Percentiles rank a stretch among this genome's conserved stretches.
Conservation (phyloP, 2,888 invertebrate species). For the Cremastinae sp. region DNA sequence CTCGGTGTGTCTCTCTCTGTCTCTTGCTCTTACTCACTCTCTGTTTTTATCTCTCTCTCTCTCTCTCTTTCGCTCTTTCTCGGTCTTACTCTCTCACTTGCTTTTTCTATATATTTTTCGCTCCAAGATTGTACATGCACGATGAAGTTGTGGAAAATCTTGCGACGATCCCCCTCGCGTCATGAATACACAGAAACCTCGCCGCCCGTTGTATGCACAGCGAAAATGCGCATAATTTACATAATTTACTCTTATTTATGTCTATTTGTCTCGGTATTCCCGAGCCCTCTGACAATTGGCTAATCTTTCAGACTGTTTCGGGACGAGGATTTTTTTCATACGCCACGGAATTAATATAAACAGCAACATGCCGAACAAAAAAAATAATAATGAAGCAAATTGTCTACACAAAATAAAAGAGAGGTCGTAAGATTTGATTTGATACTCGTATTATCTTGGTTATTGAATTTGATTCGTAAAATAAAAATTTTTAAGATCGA, state of each 20-base stretch:
- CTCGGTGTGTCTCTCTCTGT: too few relatives aligned
- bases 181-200: slow-evolving; percentile 2
- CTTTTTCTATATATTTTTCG: too few relatives aligned
- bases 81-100: too few relatives aligned
- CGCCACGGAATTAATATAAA: too few relatives aligned
- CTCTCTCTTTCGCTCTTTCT: too few relatives aligned
- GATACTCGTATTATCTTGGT: too few relatives aligned
- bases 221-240: slow-evolving; percentile 29
- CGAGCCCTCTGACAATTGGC: not conserved
- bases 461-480: too few relatives aligned
- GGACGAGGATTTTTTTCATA: too few relatives aligned
- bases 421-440: not conserved
- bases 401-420: not conserved
- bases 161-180: slow-evolving; percentile 15
- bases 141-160: slow-evolving; percentile 35
- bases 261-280: slow-evolving; percentile 12
- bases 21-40: too few relatives aligned
- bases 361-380: too few relatives aligned
- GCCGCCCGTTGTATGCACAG: slow-evolving; percentile 29
- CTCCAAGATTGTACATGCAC: slow-evolving; percentile 16
- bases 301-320: not conserved
- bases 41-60: too few relatives aligned
- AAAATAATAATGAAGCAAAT: slow-evolving; percentile 1
- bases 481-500: too few relatives aligned
- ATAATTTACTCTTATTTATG: slow-evolving; percentile 43